A percentile compares a stretch with the other conserved stretches of the same genome.
Evolutionary conservation across 2,113 vertebrate species (phyloP).

Genomic region (Malurus cyaneus): DNA sequence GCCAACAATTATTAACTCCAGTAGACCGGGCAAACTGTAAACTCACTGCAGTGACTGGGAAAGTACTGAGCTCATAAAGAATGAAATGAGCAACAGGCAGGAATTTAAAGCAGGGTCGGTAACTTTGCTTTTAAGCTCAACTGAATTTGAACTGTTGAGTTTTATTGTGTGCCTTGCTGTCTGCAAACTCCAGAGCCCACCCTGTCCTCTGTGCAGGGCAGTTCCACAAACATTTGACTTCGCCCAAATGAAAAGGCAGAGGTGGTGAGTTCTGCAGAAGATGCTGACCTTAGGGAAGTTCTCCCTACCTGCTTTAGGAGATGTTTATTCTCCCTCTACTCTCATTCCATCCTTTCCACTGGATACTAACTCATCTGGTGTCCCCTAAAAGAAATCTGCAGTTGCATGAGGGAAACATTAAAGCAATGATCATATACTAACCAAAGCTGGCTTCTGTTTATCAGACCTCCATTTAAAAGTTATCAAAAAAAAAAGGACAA

Average conservation of each 20-base stretch:
- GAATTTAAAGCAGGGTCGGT: neutral
- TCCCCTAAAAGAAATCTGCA: neutral
- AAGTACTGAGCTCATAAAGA: neutral
- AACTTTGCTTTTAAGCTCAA: neutral
- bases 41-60: neutral
- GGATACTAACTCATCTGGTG: neutral
- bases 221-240: neutral
- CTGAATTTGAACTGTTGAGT: neutral
- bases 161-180: neutral
- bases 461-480: neutral
- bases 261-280: neutral
- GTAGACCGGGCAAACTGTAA: neutral
- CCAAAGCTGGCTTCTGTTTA: neutral
- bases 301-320: neutral
- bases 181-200: neutral
- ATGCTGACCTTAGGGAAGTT: neutral
- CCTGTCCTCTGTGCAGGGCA: neutral
- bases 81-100: neutral
- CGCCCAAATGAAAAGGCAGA: neutral
- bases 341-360: neutral
- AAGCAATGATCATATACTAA: neutral
- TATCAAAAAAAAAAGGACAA: neutral
- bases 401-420: neutral
- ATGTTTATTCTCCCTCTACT: neutral
- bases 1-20: slow-evolving; percentile 11